Evolutionary conservation across 2,797 vertebrate genomes (phyloP).

Genomic region (Euthynnus affinis): DNA sequence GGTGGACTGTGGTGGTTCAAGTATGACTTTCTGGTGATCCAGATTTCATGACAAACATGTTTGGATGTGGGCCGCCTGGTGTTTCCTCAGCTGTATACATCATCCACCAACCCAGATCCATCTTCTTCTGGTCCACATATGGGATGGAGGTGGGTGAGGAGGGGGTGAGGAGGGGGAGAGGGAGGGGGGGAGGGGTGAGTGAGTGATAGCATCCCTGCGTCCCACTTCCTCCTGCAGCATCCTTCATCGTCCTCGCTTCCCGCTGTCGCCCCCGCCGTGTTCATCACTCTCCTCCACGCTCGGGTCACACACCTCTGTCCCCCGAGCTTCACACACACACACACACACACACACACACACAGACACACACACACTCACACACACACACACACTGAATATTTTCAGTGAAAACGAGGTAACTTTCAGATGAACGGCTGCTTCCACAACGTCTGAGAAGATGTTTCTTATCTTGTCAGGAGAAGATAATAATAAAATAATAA

Average conservation of each 20-base stretch:
- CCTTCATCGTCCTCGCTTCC: slow-evolving; percentile 63
- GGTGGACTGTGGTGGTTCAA: too few species aligned
- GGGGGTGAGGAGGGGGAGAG: background rate
- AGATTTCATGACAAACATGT: slow-evolving; percentile 44
- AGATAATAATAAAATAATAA: too few species aligned
- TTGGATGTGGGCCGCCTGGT: slow-evolving; percentile 27
- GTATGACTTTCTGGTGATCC: slow-evolving; percentile 32
- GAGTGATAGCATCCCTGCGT: slow-evolving; percentile 69
- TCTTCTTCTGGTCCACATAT: slow-evolving; percentile 47
- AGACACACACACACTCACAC: slow-evolving; percentile 13
- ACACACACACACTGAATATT: background rate
- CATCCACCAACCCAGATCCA: slow-evolving; percentile 51
- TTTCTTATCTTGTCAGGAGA: too few species aligned
- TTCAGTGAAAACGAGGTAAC: background rate
- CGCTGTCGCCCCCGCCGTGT: slow-evolving; percentile 38
- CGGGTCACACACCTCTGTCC: slow-evolving; percentile 43
- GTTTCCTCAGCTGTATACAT: slow-evolving; percentile 36
- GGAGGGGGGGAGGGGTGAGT: slow-evolving; percentile 56
- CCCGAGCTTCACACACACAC: background rate
- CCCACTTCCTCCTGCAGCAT: slow-evolving; percentile 74
- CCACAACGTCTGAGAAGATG: too few species aligned
- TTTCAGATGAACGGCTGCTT: too few species aligned
- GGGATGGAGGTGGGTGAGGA: slow-evolving; percentile 6
- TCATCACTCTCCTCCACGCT: slow-evolving; percentile 67
- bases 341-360: background rate